Evolutionary conservation across 1,140 invertebrate species (phyloP), one percentile per base, ranked within the genome.

Genomic region (Halesus radiatus): DNA sequence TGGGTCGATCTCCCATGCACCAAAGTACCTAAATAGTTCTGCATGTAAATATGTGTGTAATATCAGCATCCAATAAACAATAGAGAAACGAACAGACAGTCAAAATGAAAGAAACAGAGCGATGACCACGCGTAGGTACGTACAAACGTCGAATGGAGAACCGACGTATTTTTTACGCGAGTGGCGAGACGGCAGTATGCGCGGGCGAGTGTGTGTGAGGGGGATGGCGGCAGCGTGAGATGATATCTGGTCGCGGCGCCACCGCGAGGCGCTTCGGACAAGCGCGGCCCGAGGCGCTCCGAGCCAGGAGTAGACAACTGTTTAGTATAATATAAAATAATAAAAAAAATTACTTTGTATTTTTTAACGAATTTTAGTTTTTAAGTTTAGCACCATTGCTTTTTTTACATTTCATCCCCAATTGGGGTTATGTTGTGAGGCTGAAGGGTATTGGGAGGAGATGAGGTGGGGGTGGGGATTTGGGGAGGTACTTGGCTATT

Each of bases 161-260:
- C 32, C 66, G 37, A 37, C 5, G 66, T 70, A 22, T 70, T 70
- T 70, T 68, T 37, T 66, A 20, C 6, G n/a, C 37, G 7, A 7
- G 18, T 22, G 15, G 45, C 45, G 37, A 66, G 50, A 68, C 56
- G 18, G 62, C 29, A 32, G 26, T 56, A 66, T 77, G 45, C 6
- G 6, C 2, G 60, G 18, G n/a, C 15, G 60, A 3, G 29, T 18
- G 58, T 3, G 72, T 20, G 37, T 16, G 68, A 26, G 20, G 62
- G 52, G 37, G 56, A 66, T 18, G 74, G 73, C 64, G 56, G 64
- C 26, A 68, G 74, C 66, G 81, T 68, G 78, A 82, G 81, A 82
- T 82, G 78, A 80, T 82, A 82, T 82, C 81, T 78, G 68, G 32
- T 60, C 66, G 74, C 81, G 81, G 81, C 81, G 81, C 81, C 81